Evolutionary conservation across 2,113 vertebrate genomes (phyloP), one percentile per base, ranked within the genome.

Genomic region (Pelecanoides urinatrix): DNA sequence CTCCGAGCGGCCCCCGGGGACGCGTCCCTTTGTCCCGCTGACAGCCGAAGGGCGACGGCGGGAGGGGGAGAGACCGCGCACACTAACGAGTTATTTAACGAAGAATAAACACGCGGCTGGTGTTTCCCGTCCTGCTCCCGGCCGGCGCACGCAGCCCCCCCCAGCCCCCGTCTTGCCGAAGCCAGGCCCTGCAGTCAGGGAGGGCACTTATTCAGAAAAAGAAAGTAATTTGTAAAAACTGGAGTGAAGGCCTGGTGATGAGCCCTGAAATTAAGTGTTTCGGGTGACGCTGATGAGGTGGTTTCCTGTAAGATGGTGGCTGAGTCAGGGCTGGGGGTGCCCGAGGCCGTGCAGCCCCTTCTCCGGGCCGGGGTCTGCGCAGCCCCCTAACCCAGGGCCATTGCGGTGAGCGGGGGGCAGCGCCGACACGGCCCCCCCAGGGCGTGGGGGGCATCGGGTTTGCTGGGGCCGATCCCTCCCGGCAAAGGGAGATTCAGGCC

Each of bases 151-250:
- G 14, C n/a, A 32, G 55, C 26, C 23, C 59, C 75, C 23, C 2
- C 40, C 40, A 8, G 13, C 19, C 56, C n/a, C 65, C 22, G 2
- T 23, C 81, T 20, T 11, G 16, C 74, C 55, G 6, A 40, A 40
- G n/a, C 44, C 44, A 16, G 25, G 25, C 78, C 67, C 34, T 16
- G 7, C 22, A 4, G 16, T 1, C 1, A 10, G 38, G 26, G 30
- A 47, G 88, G 78, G 13, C 63, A 59, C 16, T 86, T 44, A 12
- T 25, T 63, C 42, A 67, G 77, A 78, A 85, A 75, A 90, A 90
- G 88, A 91, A 93, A 91, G 73, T 59, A 8, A 81, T 88, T 72
- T 14, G 94, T 90, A 75, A 96, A 85, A 93, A 72, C 73, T 4
- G 55, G 80, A 91, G 68, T 0, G 3, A 32, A 50, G 71, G 44